These are phyloP conservation scores for Onychomys leucogaster DNA, from an alignment of 2,797 vertebrate species.

Conservation along the genomic window DNA sequence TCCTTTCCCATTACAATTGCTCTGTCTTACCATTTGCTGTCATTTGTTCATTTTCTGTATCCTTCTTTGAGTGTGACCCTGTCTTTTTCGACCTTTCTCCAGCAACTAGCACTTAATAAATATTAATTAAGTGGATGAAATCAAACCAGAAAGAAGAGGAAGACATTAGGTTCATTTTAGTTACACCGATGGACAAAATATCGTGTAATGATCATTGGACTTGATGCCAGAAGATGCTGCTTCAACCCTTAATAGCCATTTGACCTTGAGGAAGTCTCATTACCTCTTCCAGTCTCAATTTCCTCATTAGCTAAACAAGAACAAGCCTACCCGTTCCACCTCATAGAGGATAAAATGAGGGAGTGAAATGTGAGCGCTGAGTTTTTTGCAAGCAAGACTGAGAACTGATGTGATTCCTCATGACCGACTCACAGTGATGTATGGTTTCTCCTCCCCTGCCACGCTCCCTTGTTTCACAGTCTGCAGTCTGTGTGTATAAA, in stretches of 20 bases:
- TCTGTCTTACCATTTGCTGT: background rate
- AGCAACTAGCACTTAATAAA: constrained; percentile 37
- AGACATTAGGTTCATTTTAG: constrained; percentile 31
- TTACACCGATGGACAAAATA: background rate
- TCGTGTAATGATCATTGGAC: background rate
- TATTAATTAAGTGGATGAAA: constrained; percentile 48
- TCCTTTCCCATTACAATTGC: background rate
- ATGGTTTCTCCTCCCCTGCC: background rate
- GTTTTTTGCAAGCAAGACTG: constrained; percentile 7
- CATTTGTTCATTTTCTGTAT: background rate
- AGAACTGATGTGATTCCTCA: background rate
- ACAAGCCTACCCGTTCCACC: constrained; percentile 51
- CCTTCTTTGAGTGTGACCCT: background rate
- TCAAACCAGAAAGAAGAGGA: constrained; percentile 31
- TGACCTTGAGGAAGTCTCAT: constrained; percentile 63
- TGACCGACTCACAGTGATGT: background rate
- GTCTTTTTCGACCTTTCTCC: constrained; percentile 13
- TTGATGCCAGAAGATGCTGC: background rate
- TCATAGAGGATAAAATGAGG: constrained; percentile 31
- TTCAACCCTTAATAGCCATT: constrained; percentile 13
- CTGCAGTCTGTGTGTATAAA: background rate
- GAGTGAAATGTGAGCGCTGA: background rate
- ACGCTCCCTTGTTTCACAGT: background rate
- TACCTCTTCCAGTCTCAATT: constrained; percentile 47
- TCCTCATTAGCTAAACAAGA: constrained; percentile 43